Percentiles rank a stretch among this genome's conserved stretches.
These are phyloP conservation scores for Acropora tenuis DNA, from an alignment of 64 coral and sea anemone species.

Conservation along the genomic window DNA sequence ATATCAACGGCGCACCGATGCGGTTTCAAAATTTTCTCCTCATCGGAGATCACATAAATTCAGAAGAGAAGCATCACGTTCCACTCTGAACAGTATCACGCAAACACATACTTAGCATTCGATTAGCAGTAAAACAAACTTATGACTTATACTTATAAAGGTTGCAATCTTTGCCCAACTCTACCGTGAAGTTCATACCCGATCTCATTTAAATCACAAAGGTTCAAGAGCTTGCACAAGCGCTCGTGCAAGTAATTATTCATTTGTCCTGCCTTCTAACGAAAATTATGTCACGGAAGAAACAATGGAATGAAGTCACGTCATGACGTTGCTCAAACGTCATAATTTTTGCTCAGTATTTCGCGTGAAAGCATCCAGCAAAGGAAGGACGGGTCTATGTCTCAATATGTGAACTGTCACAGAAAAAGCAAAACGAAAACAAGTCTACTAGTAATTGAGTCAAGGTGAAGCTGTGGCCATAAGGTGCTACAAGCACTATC, in stretches of 20 bases:
- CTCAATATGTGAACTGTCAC: too few species aligned
- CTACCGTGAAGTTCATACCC: not conserved
- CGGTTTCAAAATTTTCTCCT: too few species aligned
- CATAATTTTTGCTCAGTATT: not conserved
- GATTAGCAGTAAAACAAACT: slow-evolving; percentile 23
- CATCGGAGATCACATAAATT: too few species aligned
- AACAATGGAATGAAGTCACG: not conserved
- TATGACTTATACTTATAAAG: slow-evolving; percentile 6
- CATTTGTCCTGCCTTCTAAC: too few species aligned
- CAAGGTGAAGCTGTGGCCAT: too few species aligned
- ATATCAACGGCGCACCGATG: too few species aligned
- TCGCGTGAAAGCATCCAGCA: too few species aligned
- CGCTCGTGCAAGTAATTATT: slow-evolving; percentile 38
- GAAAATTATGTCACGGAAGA: not conserved
- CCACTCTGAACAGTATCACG: not conserved
- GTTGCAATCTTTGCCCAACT: slow-evolving; percentile 17
- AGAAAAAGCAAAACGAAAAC: too few species aligned
- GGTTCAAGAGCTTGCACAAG: not conserved
- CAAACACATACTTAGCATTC: slow-evolving; percentile 10
- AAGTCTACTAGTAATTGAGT: too few species aligned
- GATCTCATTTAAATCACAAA: slow-evolving; percentile 23
- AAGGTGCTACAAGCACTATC: too few species aligned
- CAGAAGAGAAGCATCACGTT: not conserved
- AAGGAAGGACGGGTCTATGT: too few species aligned
- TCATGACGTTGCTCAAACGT: not conserved